Evolutionary conservation across 2,797 vertebrate genomes (phyloP).

Genomic region (Lutjanus argentimaculatus): DNA sequence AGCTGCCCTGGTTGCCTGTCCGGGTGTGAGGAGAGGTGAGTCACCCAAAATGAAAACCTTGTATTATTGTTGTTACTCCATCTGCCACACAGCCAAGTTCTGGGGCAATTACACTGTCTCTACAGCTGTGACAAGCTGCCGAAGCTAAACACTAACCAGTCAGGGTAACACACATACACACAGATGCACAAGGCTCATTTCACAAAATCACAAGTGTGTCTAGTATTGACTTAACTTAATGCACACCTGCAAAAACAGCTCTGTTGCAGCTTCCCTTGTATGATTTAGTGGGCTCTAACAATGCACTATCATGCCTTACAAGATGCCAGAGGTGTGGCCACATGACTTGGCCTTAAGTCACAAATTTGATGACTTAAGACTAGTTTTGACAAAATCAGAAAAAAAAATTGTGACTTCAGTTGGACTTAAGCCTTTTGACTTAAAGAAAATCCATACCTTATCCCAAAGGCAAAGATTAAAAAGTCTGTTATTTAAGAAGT

Average conservation of each 20-base stretch:
- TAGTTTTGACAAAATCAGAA: no score
- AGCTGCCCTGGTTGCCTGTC: constrained; percentile 19
- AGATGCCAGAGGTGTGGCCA: no score
- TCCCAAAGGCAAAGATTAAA: no score
- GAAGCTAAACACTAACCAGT: constrained; percentile 41
- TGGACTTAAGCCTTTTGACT: no score
- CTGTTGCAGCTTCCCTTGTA: constrained; percentile 25
- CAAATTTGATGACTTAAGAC: no score
- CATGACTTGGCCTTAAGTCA: no score
- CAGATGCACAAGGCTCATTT: constrained; percentile 52
- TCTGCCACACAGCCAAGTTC: constrained; percentile 54
- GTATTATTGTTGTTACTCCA: constrained; percentile 63
- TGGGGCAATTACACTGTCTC: constrained; percentile 73
- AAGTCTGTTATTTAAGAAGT: no score
- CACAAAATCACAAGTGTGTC: constrained; percentile 51
- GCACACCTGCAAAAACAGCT: constrained; percentile 68
- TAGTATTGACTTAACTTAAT: constrained; percentile 34
- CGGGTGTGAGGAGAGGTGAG: not conserved
- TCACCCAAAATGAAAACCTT: constrained; percentile 56
- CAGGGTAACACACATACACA: constrained; percentile 14
- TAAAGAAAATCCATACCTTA: no score
- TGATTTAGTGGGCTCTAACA: constrained; percentile 5
- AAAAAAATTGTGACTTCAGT: no score
- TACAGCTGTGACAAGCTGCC: constrained; percentile 69
- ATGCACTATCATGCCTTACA: not conserved